Conservation (phyloP, 2,113 vertebrate species). For the Rhizomys pruinosus region DNA sequence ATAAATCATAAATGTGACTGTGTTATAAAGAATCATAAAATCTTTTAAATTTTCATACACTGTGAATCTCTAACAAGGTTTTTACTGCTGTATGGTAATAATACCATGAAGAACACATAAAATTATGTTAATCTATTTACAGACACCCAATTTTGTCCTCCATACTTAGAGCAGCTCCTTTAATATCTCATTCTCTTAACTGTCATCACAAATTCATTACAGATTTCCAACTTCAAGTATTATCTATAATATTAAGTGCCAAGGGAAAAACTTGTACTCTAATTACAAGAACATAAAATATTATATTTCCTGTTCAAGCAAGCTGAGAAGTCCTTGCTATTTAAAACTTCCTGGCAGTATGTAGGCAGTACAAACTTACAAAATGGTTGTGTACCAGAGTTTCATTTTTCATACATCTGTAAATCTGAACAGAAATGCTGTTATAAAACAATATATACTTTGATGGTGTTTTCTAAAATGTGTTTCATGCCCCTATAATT, state of each 20-base stretch:
- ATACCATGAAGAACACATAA: constrained; percentile 51
- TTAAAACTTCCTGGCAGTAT: constrained; percentile 5
- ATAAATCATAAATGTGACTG: constrained; percentile 58
- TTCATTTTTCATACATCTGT: constrained; percentile 29
- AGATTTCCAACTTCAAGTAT: constrained; percentile 52
- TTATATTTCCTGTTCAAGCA: neutral
- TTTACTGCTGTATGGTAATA: constrained; percentile 54
- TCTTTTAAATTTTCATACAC: constrained; percentile 53
- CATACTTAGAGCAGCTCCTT: constrained; percentile 43
- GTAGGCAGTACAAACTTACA: neutral
- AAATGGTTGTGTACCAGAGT: neutral
- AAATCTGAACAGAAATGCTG: neutral
- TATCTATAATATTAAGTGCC: constrained; percentile 62
- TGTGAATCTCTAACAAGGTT: constrained; percentile 62
- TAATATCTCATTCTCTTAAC: constrained; percentile 26
- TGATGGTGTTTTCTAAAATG: neutral
- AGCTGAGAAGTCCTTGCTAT: constrained; percentile 16
- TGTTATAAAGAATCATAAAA: constrained; percentile 59
- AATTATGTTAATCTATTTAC: constrained; percentile 67
- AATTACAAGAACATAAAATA: constrained; percentile 69
- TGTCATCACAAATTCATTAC: constrained; percentile 39
- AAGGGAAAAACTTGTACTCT: constrained; percentile 54
- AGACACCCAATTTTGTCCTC: constrained; percentile 24
- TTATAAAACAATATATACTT: neutral
- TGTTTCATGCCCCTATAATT: neutral